Conservation (phyloP, 2,797 vertebrate genomes). For the Phoebastria nigripes region DNA sequence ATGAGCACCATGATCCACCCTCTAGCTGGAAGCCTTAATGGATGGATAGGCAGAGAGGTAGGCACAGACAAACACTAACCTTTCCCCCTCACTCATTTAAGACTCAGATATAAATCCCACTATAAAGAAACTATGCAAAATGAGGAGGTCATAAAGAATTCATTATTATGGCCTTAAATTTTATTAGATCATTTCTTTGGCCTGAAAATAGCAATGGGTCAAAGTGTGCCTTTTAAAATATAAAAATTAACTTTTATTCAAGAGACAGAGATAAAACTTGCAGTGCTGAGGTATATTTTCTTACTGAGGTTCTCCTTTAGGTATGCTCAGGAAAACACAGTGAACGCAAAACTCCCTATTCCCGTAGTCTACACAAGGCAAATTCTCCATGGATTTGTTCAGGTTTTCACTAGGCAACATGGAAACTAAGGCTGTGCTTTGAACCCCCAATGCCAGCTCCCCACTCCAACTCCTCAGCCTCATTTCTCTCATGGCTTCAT, state of each 20-base stretch:
- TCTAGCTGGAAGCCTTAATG: neutral
- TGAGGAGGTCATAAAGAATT: slow-evolving; percentile 11
- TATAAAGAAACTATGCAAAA: slow-evolving; percentile 8
- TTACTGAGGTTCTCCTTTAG: neutral
- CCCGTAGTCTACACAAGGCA: neutral
- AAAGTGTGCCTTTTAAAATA: neutral
- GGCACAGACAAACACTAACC: neutral
- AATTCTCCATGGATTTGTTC: neutral
- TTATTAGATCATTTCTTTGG: slow-evolving; percentile 32
- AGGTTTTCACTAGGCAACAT: neutral
- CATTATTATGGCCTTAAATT: neutral
- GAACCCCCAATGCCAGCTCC: neutral
- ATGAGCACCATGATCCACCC: neutral
- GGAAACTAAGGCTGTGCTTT: neutral
- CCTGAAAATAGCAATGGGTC: slow-evolving; percentile 19
- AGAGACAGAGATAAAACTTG: neutral
- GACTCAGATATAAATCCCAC: neutral
- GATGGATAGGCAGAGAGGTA: neutral
- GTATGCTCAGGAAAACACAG: neutral
- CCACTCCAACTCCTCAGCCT: neutral
- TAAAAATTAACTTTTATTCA: neutral
- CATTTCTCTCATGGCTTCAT: neutral
- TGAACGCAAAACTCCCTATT: neutral
- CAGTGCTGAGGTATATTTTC: neutral
- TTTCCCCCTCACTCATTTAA: neutral